Evolutionary conservation across 2,888 invertebrate species (phyloP).

Genomic region (Deilephila elpenor): DNA sequence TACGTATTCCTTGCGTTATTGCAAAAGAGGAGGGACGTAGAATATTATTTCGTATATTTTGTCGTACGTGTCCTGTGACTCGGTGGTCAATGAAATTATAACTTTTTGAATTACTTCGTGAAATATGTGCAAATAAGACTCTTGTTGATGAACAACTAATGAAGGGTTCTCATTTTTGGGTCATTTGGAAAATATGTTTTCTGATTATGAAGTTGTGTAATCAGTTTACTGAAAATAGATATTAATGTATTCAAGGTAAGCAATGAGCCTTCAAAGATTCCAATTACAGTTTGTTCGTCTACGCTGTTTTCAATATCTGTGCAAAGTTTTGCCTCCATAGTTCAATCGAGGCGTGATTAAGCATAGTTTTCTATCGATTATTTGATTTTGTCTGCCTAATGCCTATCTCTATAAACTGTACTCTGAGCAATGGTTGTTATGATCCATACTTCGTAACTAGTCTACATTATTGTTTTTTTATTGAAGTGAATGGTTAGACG

Average conservation of each 20-base stretch:
- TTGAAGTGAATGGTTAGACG: too few relatives aligned
- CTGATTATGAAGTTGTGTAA: too few relatives aligned
- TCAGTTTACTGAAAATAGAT: too few relatives aligned
- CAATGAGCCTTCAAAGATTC: neutral
- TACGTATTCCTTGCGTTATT: slow-evolving; percentile 9
- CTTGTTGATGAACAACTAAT: neutral
- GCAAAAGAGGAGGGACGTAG: neutral
- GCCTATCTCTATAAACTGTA: neutral
- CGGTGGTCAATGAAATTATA: neutral
- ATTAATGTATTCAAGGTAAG: neutral
- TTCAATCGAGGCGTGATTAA: neutral
- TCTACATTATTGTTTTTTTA: too few relatives aligned
- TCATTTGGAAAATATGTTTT: neutral
- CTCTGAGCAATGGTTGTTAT: too few relatives aligned
- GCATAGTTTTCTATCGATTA: slow-evolving; percentile 1
- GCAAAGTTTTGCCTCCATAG: neutral
- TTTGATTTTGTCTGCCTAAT: neutral
- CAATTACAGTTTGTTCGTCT: too few relatives aligned
- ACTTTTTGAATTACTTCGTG: neutral
- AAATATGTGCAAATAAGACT: neutral
- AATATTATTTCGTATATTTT: slow-evolving; percentile 5
- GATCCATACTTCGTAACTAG: too few relatives aligned
- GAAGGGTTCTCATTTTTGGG: neutral
- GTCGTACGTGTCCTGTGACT: too few relatives aligned
- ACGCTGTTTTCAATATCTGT: neutral